Evolutionary conservation across 1,140 invertebrate species (phyloP).

Genomic region (Brevipalpus yothersi): DNA sequence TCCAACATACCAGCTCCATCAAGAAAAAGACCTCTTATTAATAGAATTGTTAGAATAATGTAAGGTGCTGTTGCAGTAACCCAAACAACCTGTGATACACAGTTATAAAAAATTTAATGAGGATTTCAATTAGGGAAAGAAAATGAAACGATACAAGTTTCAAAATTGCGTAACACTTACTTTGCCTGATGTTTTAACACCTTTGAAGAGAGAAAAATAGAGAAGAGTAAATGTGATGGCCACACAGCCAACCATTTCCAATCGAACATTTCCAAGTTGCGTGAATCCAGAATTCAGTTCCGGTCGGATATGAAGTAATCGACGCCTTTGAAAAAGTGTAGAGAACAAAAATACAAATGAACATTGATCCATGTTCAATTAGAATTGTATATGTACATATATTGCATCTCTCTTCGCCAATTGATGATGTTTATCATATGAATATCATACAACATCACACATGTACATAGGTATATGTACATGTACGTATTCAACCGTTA

Average conservation of each 20-base stretch:
- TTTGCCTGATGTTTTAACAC: slow-evolving; percentile 29
- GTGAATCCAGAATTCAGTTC: slow-evolving; percentile 18
- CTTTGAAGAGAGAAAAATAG: slow-evolving; percentile 29
- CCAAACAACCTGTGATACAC: slow-evolving; percentile 48
- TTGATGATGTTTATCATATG: too few relatives aligned
- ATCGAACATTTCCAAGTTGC: slow-evolving; percentile 22
- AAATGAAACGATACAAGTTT: background rate
- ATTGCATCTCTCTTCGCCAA: too few relatives aligned
- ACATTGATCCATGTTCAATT: background rate
- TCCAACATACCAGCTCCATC: slow-evolving; percentile 18
- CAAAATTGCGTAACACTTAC: slow-evolving; percentile 9
- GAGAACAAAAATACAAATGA: background rate
- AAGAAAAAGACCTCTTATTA: slow-evolving; percentile 38
- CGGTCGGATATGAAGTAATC: slow-evolving; percentile 21
- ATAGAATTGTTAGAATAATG: slow-evolving; percentile 41
- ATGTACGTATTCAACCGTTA: too few relatives aligned
- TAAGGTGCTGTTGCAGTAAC: slow-evolving; percentile 53
- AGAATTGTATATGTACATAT: too few relatives aligned
- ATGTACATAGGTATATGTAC: too few relatives aligned
- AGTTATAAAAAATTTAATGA: background rate
- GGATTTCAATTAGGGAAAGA: background rate
- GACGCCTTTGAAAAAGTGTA: slow-evolving; percentile 1
- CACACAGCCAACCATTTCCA: slow-evolving; percentile 23
- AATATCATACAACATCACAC: too few relatives aligned
- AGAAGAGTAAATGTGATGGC: slow-evolving; percentile 25